Evolutionary conservation across 2,113 vertebrate genomes (phyloP).

Genomic region (Odontophorus gujanensis): DNA sequence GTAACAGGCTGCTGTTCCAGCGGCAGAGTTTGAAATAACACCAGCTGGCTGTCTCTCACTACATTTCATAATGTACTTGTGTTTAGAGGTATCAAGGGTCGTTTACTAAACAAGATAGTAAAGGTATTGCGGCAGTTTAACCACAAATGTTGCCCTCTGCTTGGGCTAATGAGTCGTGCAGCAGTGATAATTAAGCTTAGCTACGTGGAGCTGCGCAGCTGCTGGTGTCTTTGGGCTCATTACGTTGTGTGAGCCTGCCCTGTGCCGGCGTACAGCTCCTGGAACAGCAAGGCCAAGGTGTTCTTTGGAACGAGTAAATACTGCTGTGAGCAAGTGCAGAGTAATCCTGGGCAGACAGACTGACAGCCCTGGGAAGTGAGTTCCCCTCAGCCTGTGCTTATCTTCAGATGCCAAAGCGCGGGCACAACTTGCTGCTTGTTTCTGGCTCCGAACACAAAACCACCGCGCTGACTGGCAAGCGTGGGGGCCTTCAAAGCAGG

Average conservation of each 20-base stretch:
- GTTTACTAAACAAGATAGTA: background rate
- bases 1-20: background rate
- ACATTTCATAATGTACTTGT: background rate
- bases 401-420: background rate
- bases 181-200: background rate
- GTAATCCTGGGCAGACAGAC: background rate
- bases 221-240: background rate
- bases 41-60: background rate
- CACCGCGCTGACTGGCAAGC: rapidly evolving
- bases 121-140: background rate
- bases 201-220: background rate
- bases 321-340: background rate
- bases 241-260: background rate
- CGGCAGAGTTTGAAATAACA: background rate
- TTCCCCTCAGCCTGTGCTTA: rapidly evolving
- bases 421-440: background rate
- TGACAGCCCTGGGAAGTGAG: background rate
- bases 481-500: background rate
- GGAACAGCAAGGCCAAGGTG: background rate
- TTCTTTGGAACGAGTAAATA: background rate
- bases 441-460: background rate
- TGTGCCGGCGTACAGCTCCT: background rate
- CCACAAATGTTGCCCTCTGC: background rate
- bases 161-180: background rate
- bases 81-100: background rate